Conservation (phyloP, 2,113 vertebrate species). For the Zosterops japonicus region DNA sequence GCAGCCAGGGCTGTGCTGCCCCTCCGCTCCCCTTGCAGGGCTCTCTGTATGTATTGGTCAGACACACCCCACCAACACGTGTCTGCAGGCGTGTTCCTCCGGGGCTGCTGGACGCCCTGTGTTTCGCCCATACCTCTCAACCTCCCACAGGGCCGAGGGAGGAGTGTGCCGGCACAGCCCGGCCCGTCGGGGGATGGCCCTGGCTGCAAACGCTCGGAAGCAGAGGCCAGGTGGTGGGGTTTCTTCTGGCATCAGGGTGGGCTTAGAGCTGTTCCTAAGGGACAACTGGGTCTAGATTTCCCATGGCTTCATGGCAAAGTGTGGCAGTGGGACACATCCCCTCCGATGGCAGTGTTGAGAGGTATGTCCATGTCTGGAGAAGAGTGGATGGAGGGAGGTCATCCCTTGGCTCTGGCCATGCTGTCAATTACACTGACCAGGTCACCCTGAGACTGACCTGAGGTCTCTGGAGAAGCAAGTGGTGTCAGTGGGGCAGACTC, state of each 20-base stretch:
- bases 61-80: background rate
- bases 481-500: background rate
- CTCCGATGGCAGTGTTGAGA: conserved; percentile 73
- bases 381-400: conserved; percentile 13
- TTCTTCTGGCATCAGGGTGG: background rate
- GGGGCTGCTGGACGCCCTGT: conserved; percentile 49
- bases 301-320: background rate
- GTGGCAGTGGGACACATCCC: background rate
- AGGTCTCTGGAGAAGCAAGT: background rate
- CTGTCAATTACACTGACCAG: conserved; percentile 75
- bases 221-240: background rate
- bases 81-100: conserved; percentile 22
- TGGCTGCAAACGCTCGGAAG: background rate
- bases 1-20: conserved; percentile 49
- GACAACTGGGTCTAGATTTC: background rate
- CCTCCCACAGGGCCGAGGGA: conserved; percentile 31
- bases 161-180: background rate
- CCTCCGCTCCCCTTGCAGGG: conserved; percentile 37
- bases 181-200: background rate
- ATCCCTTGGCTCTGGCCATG: conserved; percentile 8
- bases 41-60: conserved; percentile 15
- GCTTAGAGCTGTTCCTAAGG: background rate
- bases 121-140: conserved; percentile 72
- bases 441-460: background rate
- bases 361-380: conserved; percentile 65